phyloP scores from a whole-genome alignment of 2,113 vertebrate genomes.

The Oriolus oriolus region DNA sequence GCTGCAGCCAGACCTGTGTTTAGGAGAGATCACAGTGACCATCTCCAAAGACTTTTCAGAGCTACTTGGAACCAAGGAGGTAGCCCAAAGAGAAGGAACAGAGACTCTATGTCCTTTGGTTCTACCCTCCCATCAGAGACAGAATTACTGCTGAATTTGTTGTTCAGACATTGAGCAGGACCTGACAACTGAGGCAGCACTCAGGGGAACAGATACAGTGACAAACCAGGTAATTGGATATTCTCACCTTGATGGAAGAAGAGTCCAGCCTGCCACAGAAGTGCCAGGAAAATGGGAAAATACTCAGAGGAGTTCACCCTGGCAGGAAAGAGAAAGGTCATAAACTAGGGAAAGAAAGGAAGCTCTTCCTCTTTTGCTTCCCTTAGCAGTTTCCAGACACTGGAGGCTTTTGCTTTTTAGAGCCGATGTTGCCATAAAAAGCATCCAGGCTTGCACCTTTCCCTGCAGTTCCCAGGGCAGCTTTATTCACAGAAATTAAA shows the following conservation, averaged over 20 bases:
- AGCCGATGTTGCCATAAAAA: background rate
- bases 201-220: background rate
- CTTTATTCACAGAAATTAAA: background rate
- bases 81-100: background rate
- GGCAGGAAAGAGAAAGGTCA: background rate
- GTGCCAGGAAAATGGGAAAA: conserved; percentile 85
- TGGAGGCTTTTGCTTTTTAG: background rate
- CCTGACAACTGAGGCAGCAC: background rate
- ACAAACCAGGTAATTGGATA: background rate
- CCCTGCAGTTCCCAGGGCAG: background rate
- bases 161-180: background rate
- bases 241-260: conserved; percentile 86
- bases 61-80: background rate
- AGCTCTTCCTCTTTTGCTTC: background rate
- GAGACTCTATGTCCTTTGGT: background rate
- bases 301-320: conserved; percentile 91
- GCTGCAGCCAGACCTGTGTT: conserved; percentile 74
- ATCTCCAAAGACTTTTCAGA: background rate
- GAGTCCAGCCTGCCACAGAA: conserved; percentile 85
- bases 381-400: background rate
- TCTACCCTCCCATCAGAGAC: background rate
- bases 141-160: background rate
- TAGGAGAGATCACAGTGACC: background rate
- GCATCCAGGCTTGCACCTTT: background rate
- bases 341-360: background rate